Conservation (phyloP, 2,113 vertebrate genomes). For the Emydura subglobosa region DNA sequence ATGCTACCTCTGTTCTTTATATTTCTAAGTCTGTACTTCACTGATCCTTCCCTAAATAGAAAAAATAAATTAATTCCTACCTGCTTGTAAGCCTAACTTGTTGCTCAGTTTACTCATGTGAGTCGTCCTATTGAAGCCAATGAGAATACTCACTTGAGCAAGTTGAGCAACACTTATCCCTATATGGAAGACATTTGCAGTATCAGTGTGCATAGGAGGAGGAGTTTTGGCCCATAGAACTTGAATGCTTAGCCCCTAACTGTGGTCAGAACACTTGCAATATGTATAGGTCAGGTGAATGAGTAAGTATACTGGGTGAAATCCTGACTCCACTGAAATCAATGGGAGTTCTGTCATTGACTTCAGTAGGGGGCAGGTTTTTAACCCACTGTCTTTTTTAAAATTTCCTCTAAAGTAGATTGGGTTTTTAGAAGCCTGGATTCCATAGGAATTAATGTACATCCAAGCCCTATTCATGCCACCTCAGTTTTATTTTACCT, state of each 20-base stretch:
- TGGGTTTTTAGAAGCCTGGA: neutral
- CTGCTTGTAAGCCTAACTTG: neutral
- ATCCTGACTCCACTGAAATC: no score
- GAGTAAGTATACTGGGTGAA: no score
- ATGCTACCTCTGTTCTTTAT: neutral
- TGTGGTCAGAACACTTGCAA: no score
- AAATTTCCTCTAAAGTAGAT: no score
- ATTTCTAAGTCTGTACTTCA: neutral
- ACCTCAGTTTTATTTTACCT: neutral
- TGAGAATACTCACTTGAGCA: neutral
- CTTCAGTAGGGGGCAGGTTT: no score
- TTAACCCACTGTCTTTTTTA: no score
- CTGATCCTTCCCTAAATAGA: neutral
- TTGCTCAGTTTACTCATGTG: neutral
- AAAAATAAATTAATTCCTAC: neutral
- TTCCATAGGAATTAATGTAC: neutral
- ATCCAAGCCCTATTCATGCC: neutral
- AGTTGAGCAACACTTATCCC: neutral
- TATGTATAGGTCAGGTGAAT: no score
- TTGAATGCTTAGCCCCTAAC: neutral
- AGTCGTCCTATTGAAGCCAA: neutral
- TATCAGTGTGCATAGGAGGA: neutral
- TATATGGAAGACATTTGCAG: neutral
- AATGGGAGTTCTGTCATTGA: no score
- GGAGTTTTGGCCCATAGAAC: neutral